Conservation (phyloP, 2,113 vertebrate species). For the Mesitornis unicolor region DNA sequence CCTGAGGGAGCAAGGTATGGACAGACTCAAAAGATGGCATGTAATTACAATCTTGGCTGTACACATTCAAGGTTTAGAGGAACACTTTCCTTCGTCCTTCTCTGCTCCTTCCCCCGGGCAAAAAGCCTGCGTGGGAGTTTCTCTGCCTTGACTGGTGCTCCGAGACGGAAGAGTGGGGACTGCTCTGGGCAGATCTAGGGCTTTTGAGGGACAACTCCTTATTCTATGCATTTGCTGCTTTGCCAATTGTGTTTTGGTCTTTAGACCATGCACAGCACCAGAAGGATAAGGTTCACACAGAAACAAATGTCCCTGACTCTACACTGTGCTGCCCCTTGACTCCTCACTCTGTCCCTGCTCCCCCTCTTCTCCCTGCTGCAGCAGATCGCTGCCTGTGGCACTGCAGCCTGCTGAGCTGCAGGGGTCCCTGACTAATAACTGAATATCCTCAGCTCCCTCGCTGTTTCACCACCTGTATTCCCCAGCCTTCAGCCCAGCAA, state of each 20-base stretch:
- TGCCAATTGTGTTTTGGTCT: background rate
- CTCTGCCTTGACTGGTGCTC: background rate
- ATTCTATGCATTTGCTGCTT: background rate
- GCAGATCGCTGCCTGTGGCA: background rate
- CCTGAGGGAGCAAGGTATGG: background rate
- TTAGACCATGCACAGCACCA: background rate
- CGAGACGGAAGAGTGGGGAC: background rate
- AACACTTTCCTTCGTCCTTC: background rate
- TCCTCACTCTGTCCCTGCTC: background rate
- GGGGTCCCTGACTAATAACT: background rate
- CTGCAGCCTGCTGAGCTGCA: background rate
- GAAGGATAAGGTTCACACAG: background rate
- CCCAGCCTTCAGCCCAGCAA: background rate
- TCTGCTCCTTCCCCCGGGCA: background rate
- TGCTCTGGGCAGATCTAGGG: background rate
- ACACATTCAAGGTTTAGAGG: background rate
- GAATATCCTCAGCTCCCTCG: background rate
- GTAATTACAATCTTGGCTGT: constrained; percentile 23
- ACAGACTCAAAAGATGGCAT: background rate
- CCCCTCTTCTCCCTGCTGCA: background rate
- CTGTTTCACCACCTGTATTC: background rate
- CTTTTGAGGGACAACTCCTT: background rate
- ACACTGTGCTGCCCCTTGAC: accelerated
- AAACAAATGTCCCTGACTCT: background rate
- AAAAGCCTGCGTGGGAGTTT: background rate